These are phyloP conservation scores for Ascaphus truei DNA, from an alignment of 2,113 vertebrate genomes.

Conservation along the genomic window DNA sequence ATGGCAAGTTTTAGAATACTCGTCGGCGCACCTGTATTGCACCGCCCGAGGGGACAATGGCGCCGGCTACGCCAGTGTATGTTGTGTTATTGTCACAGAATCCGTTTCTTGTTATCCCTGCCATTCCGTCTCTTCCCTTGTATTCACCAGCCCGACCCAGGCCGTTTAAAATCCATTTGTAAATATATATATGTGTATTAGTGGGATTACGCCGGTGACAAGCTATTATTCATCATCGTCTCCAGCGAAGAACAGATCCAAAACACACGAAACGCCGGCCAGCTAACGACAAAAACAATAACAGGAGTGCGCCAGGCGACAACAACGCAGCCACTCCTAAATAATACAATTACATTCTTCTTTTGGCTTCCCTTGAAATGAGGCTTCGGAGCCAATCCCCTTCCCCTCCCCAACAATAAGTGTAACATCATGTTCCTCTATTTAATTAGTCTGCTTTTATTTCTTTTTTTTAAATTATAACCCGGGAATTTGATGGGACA, in stretches of 20 bases:
- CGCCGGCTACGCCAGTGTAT: too few species aligned
- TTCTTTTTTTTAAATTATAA: background rate
- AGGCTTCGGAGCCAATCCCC: background rate
- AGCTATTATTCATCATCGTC: background rate
- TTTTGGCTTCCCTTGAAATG: background rate
- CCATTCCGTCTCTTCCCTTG: too few species aligned
- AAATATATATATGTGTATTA: too few species aligned
- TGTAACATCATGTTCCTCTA: background rate
- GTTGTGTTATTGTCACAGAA: too few species aligned
- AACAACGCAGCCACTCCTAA: background rate
- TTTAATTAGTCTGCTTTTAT: conserved; percentile 9
- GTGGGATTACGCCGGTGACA: background rate
- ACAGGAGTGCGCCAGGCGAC: background rate
- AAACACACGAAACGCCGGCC: background rate
- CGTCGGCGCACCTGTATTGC: too few species aligned
- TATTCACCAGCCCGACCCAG: background rate
- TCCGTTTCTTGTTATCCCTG: too few species aligned
- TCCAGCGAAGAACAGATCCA: background rate
- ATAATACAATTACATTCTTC: background rate
- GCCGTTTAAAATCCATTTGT: too few species aligned
- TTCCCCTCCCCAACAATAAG: background rate
- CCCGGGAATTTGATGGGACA: background rate
- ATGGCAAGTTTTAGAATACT: too few species aligned
- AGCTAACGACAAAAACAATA: background rate
- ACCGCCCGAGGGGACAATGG: too few species aligned